These are phyloP conservation scores for Scomber japonicus DNA, from an alignment of 2,113 vertebrate genomes.

Conservation along the genomic window DNA sequence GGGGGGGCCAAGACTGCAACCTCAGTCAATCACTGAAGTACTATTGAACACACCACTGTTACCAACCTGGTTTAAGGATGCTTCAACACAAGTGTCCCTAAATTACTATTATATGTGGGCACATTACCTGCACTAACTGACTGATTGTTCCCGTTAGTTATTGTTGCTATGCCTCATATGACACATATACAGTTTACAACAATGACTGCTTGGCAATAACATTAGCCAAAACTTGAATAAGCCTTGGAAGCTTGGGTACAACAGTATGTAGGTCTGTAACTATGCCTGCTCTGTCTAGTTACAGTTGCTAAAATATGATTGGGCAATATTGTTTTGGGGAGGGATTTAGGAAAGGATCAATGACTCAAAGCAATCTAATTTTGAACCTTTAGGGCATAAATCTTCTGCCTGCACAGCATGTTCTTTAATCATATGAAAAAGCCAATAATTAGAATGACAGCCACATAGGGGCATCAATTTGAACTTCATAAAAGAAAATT, in stretches of 20 bases:
- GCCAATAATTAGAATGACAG: conserved; percentile 21
- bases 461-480: conserved; percentile 12
- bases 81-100: conserved; percentile 14
- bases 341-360: too few relatives aligned
- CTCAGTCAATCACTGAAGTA: conserved; percentile 2
- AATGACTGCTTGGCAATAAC: too few relatives aligned
- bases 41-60: conserved; percentile 24
- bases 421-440: conserved; percentile 5
- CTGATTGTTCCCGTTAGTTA: neutral
- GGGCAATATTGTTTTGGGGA: too few relatives aligned
- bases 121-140: neutral
- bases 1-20: conserved; percentile 22
- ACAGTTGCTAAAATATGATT: too few relatives aligned
- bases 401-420: neutral
- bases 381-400: conserved; percentile 1
- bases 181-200: neutral
- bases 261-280: too few relatives aligned
- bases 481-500: conserved; percentile 14
- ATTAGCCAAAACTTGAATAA: too few relatives aligned
- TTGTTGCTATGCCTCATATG: neutral
- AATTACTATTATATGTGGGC: conserved; percentile 19
- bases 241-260: too few relatives aligned
- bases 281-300: too few relatives aligned
- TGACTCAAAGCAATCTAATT: neutral
- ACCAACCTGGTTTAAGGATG: conserved; percentile 20